Conservation (phyloP, 1,140 invertebrate species). For the Apis laboriosa region DNA sequence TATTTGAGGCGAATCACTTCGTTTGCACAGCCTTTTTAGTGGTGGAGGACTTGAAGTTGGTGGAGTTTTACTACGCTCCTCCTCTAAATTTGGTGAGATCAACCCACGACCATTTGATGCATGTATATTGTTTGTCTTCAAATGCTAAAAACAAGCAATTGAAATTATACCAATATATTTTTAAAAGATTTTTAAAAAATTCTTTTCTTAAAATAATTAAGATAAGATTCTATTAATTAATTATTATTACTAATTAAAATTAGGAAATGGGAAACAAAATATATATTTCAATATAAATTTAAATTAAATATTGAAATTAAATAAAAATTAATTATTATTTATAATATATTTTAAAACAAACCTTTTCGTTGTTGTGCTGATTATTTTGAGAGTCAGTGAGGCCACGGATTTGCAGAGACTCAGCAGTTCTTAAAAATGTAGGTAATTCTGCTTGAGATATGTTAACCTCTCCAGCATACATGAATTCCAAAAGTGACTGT, state of each 20-base stretch:
- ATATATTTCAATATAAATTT: too few species aligned
- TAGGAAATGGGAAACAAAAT: too few species aligned
- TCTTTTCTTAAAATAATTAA: too few species aligned
- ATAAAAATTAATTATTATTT: not conserved
- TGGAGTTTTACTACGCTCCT: conserved; percentile 79
- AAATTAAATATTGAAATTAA: not conserved
- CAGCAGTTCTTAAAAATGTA: conserved; percentile 92
- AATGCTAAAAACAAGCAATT: conserved; percentile 65
- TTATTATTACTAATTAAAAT: too few species aligned
- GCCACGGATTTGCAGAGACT: conserved; percentile 93
- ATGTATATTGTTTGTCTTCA: conserved; percentile 78
- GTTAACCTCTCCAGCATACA: conserved; percentile 95
- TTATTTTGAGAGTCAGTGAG: conserved; percentile 85
- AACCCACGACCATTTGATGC: conserved; percentile 78
- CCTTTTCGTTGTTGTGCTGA: conserved; percentile 81
- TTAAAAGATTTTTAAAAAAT: not conserved
- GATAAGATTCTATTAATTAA: not conserved
- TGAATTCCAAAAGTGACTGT: conserved; percentile 89
- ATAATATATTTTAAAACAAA: conserved; percentile 41
- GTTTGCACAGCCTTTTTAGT: conserved; percentile 81
- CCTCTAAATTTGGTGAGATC: conserved; percentile 79
- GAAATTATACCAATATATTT: not conserved
- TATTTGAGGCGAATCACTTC: conserved; percentile 80
- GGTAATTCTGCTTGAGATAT: conserved; percentile 93
- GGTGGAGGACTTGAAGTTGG: conserved; percentile 79